Evolutionary conservation across 1,140 invertebrate genomes (phyloP), one percentile per base, ranked within the genome.

Genomic region (Trichogramma pretiosum): DNA sequence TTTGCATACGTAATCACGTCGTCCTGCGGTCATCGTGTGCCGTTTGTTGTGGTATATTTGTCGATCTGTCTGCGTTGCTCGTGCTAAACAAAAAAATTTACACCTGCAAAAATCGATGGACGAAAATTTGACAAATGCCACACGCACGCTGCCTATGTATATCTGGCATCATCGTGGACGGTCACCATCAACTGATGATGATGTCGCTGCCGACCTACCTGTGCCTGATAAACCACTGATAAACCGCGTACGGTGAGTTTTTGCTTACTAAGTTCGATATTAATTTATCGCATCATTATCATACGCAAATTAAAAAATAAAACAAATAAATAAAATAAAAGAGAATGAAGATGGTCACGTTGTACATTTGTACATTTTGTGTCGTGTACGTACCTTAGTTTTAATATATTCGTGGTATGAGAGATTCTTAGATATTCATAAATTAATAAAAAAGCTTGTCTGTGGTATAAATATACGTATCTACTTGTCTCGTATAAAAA

Each of bases 241-340:
- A 57, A 57, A 64, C 58, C 67, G 68, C 67, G 68, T 72, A 70
- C 67, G 70, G 70, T 72, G 68, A 71, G 70, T 72, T 63, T 45
- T 42, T 40, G 24, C 5, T 5, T 28, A 7, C 11, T 28, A 7
- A 11, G 5, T 28, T 28, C 11, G 5, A 7, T 28, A 7, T 28
- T 28, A 7, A 7, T 28, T 11, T 28, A 28, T 28, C 24, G 24
- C 11, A 28, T 28, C 24, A 11, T 11, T 5, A 28, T 5, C 24
- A 11, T 7, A 11, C 24, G 24, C 24, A 28, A 7, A 5, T 28
- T 11, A 11, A 28, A n/a, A n/a, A n/a, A n/a, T 28, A 11, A 28
- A 28, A 28, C 24, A 5, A 11, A 28, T 28, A n/a, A n/a, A n/a
- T n/a, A n/a, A n/a, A n/a, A n/a, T n/a, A n/a, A n/a, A n/a, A n/a